Evolutionary conservation across 2,113 vertebrate species (phyloP), one percentile per base, ranked within the genome.

Genomic region (Bubo scandiacus): DNA sequence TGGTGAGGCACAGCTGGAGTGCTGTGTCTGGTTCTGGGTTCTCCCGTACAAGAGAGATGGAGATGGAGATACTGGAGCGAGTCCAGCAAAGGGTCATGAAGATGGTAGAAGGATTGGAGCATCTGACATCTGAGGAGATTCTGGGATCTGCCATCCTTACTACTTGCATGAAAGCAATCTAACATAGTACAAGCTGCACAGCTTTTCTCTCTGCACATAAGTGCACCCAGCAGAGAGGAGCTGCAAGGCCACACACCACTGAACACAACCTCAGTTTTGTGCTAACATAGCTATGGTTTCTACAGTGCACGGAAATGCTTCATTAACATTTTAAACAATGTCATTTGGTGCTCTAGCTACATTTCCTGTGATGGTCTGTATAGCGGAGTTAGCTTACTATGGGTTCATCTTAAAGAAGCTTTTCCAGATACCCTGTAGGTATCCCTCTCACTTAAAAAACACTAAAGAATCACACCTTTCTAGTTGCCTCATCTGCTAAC

Each of bases 291-390:
- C 68, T 74, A 82, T 2, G 14, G 49, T 40, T 93, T 86, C 78
- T 75, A 78, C 43, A 65, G n/a, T 14, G 40, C 73, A 90, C 3
- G 10, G 91, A 94, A 96, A 66, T 10, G 32, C 61, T 90, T 87
- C 71, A 78, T 29, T 77, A 90, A 72, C 68, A 38, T 73, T 92
- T 73, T 61, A 81, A 90, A 74, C n/a, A 71, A 59, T 51, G 26
- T 27, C 34, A 71, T 38, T 91, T 61, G 36, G 18, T 71, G 68
- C 54, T 30, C 47, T 30, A 82, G 55, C 62, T 92, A 40, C 61
- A 61, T 58, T 97, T 96, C 92, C 88, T 89, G 78, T 71, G 26
- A 89, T 43, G 32, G 45, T 57, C 38, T 82, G 32, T 63, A 71
- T 3, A 55, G 36, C 8, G 6, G 26, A 85, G 51, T 61, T 72